Base-by-base conservation (phyloP, 1,140 invertebrate genomes). In the Aphelenchoides avenae region DNA sequence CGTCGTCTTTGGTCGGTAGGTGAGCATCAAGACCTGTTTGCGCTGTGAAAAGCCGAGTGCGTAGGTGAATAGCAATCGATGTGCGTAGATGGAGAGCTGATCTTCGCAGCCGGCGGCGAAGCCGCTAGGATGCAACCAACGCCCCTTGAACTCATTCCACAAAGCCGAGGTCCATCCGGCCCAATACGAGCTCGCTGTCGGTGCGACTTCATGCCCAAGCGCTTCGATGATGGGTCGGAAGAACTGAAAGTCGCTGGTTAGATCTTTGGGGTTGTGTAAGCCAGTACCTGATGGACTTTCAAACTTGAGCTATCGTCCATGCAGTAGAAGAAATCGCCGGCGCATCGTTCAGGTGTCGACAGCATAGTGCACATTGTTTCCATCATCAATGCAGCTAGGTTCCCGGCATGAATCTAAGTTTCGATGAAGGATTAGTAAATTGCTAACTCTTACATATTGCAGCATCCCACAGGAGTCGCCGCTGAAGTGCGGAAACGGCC, bases 241-340 rank as follows among this genome's bases (percentile, higher is more conserved):
- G 34, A 58, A 58, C 56, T 58, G 11, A 24, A 50, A 29, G 52
- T 3, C 11, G 15, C 13, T 52, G 11, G 24, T 11, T 43, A n/a
- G 31, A 53, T 24, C 15, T 4, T 39, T n/a, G 1, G 11, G 51
- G 6, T 52, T 1, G 7, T 24, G 4, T n/a, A 9, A 33, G 15
- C 34, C n/a, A n/a, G 7, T 24, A 64, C 61, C 36, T 64, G 33
- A 20, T 44, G 26, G 33, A 64, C 64, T 37, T 61, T 66, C n/a
- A 42, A 54, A 46, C 63, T 48, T 13, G 47, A 39, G 13, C 61
- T 51, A 11, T 60, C 24, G 33, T 64, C 61, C 61, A 64, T 64
- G 20, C 63, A 67, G 33, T 64, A 64, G 37, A 64, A 62, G 47
- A 65, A 64, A 5, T 64, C 50, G 15, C 61, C 64, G 3, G 63